Percentiles rank a stretch among this genome's conserved stretches.
These are phyloP conservation scores for Choreutis nemorana DNA, from an alignment of 2,888 invertebrate genomes.

Conservation along the genomic window DNA sequence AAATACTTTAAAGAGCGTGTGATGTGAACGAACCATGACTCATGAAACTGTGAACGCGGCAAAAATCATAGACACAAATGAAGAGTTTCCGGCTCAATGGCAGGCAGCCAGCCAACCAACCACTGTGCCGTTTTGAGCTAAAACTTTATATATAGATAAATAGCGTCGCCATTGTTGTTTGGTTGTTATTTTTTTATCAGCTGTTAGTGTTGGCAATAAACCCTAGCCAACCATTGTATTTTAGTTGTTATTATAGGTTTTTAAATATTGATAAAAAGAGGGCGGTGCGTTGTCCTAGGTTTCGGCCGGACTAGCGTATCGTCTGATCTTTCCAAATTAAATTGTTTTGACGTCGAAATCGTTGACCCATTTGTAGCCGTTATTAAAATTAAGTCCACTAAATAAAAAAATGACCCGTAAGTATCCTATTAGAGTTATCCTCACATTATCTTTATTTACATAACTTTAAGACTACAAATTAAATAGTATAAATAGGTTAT, in stretches of 20 bases:
- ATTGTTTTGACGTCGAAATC: no score
- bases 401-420: constrained; percentile 49
- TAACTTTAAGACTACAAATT: no score
- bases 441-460: background rate
- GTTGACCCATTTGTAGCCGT: no score
- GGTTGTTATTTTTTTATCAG: background rate
- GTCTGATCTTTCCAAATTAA: constrained; percentile 35
- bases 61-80: no score
- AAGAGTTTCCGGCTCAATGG: no score
- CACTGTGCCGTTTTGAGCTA: no score
- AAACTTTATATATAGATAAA: no score
- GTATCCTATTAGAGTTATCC: constrained; percentile 18
- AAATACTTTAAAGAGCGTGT: no score
- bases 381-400: background rate
- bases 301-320: constrained; percentile 65
- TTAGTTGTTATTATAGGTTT: constrained; percentile 44
- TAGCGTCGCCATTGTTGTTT: constrained; percentile 7
- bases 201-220: constrained; percentile 23
- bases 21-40: no score
- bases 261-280: constrained; percentile 40
- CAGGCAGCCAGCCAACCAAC: no score
- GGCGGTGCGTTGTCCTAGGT: constrained; percentile 66
- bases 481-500: no score
- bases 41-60: no score
- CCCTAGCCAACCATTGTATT: constrained; percentile 29